A percentile compares a stretch with the other conserved stretches of the same genome.
Conservation (phyloP, 2,888 invertebrate genomes). For the Plagiodera versicolora region DNA sequence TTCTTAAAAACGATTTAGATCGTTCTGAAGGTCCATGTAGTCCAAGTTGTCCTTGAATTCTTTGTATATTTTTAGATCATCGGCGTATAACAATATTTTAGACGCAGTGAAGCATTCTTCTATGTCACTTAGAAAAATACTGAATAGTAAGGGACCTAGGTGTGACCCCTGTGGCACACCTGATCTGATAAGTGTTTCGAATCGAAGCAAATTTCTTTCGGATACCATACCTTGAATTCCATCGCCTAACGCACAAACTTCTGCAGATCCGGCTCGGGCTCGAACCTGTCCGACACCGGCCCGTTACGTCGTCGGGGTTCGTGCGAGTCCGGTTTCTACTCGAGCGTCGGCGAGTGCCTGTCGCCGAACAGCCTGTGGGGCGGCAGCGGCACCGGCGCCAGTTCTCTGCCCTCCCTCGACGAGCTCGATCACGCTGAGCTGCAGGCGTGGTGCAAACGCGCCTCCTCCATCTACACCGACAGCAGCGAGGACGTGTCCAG, state of each 20-base stretch:
- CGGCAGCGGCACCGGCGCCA: conserved; percentile 63
- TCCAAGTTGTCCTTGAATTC: no score
- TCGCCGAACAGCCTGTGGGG: conserved; percentile 52
- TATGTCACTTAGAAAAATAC: no score
- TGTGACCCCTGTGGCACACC: no score
- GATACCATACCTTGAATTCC: no score
- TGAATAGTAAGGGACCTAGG: no score
- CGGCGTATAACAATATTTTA: no score
- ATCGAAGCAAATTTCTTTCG: conserved; percentile 61
- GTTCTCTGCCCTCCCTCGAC: conserved; percentile 63
- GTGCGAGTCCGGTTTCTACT: conserved; percentile 89
- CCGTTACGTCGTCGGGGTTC: conserved; percentile 73
- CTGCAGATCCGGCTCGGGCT: conserved; percentile 52
- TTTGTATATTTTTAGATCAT: no score
- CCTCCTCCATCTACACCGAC: conserved; percentile 83
- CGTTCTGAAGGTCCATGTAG: no score
- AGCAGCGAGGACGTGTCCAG: conserved; percentile 85
- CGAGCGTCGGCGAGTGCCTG: conserved; percentile 69
- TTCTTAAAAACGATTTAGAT: no score
- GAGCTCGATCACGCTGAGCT: conserved; percentile 63
- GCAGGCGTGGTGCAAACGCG: conserved; percentile 64
- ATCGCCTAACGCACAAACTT: no score
- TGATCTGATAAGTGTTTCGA: no score
- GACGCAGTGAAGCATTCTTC: no score
- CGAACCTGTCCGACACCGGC: conserved; percentile 46